phyloP scores from a whole-genome alignment of 2,888 invertebrate genomes.

The Eupithecia exiguata region DNA sequence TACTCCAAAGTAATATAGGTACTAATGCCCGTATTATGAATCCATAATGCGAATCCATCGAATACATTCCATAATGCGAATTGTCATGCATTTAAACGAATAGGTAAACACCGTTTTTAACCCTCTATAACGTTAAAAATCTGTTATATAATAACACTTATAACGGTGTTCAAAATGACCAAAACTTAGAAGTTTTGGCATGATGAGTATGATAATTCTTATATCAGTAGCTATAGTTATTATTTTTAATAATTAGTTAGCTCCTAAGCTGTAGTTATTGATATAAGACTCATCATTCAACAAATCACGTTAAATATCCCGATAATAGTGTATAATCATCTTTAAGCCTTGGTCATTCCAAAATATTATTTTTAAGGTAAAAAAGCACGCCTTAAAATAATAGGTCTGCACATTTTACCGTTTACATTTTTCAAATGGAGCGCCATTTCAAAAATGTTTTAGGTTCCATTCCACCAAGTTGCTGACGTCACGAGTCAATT shows the following conservation, averaged over 20 bases:
- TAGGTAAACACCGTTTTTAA: no score
- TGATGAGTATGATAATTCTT: no score
- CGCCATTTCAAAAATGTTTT: no score
- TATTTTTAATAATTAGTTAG: no score
- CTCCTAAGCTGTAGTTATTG: no score
- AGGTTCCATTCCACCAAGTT: conserved; percentile 5
- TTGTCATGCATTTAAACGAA: not conserved
- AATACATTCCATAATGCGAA: not conserved
- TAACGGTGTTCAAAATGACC: not conserved
- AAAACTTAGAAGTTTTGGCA: no score
- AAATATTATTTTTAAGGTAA: not conserved
- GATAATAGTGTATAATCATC: not conserved
- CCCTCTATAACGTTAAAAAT: not conserved
- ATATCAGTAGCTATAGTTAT: no score
- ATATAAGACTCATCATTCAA: not conserved
- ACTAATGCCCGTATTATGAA: no score
- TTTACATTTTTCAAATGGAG: not conserved
- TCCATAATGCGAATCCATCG: no score
- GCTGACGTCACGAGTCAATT: conserved; percentile 60
- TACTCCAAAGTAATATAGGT: no score
- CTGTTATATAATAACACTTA: no score
- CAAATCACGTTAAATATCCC: not conserved
- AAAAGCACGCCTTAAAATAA: not conserved
- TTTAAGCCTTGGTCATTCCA: not conserved
- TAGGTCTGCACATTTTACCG: not conserved